Base-by-base conservation (phyloP, 2,797 vertebrate species). In the Phataginus tricuspis region DNA sequence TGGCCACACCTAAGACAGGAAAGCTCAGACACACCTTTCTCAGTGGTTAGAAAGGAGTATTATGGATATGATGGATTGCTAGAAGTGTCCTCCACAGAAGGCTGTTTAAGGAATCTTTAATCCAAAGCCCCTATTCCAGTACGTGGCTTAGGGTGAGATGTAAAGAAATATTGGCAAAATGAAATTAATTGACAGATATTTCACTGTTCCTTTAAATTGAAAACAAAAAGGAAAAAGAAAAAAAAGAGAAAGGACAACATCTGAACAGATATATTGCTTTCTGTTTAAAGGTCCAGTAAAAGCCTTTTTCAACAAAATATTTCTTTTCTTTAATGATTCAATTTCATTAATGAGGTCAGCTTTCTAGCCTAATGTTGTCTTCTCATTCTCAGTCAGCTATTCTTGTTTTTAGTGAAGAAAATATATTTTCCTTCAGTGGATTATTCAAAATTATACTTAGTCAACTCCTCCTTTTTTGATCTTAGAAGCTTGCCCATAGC, bases 401-500 rank as follows among this genome's bases (percentile, higher is more conserved):
- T 84, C 71, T 74, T 95, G 23, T 63, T 93, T 93, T 87, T 78
- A 93, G 39, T 15, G 51, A 95, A 93, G 11, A 87, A 93, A 95
- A 77, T 15, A 45, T 63, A 85, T 77, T 97, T 87, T 16, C 42
- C 42, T 90, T 95, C 85, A 75, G 87, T 55, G 21, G 19, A n/a
- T n/a, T 37, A 49, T 87, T 93, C 34, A 82, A 79, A 82, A 94
- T 90, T 94, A 88, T 57, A 74, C 23, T 69, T 90, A 92, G 91
- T 91, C 19, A 82, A 4, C 25, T 37, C 34, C 31, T 64, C 19
- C 45, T 55, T 23, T 66, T 86, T 92, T 95, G 53, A 90, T 59
- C 63, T 96, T 86, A 80, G 59, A 94, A 94, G 18, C 37, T 97
- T 37, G 61, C 55, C 27, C 55, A 19, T 88, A 59, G 83, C 86